Evolutionary conservation across 2,888 invertebrate genomes (phyloP).

Genomic region (Ormyrus rosae): DNA sequence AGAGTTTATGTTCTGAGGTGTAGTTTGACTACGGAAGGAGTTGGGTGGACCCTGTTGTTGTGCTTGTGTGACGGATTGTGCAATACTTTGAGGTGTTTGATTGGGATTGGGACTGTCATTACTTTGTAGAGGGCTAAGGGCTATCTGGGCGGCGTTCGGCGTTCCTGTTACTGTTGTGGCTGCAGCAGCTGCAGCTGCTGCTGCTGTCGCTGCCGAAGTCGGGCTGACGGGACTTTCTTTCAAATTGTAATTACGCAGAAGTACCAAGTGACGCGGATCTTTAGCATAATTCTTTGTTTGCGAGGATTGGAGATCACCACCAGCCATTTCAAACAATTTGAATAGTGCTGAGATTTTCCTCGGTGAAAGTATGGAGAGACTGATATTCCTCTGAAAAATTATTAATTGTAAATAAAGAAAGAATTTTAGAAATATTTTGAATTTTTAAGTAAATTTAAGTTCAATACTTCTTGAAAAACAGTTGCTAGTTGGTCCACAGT

Average conservation of each 20-base stretch:
- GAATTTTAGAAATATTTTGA: neutral
- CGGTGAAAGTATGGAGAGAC: conserved; percentile 92
- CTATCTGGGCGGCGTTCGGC: conserved; percentile 75
- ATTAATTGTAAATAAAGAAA: conserved; percentile 16
- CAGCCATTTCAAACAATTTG: conserved; percentile 92
- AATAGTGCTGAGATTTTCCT: conserved; percentile 91
- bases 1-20: conserved; percentile 68
- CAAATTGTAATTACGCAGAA: conserved; percentile 76
- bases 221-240: conserved; percentile 85
- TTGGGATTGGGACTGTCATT: conserved; percentile 78
- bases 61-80: conserved; percentile 68
- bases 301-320: conserved; percentile 87
- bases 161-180: conserved; percentile 78
- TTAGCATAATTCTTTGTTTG: conserved; percentile 94
- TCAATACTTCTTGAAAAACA: conserved; percentile 82
- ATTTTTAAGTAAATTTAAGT: neutral
- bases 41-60: conserved; percentile 69
- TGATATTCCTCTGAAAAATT: conserved; percentile 83
- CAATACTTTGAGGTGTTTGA: conserved; percentile 71
- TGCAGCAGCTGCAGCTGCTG: conserved; percentile 69
- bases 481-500: conserved; percentile 91
- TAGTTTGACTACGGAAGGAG: conserved; percentile 72
- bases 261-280: conserved; percentile 88
- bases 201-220: conserved; percentile 78
- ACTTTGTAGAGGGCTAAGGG: conserved; percentile 78